Conservation (phyloP, 2,797 vertebrate species). For the Masticophis lateralis region DNA sequence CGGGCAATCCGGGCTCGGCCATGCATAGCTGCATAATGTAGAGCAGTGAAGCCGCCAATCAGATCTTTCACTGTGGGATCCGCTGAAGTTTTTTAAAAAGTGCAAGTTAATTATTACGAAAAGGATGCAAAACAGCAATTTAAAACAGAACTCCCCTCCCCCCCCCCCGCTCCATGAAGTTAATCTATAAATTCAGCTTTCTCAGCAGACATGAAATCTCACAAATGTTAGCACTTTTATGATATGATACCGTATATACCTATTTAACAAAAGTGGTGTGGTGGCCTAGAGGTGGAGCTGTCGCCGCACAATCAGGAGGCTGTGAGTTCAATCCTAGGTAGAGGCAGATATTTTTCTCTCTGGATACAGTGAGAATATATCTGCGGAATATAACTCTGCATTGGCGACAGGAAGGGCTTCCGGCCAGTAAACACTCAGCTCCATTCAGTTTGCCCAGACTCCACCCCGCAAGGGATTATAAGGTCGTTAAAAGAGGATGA, state of each 20-base stretch:
- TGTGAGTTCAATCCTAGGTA: too few relatives aligned
- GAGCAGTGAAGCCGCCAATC: slow-evolving; percentile 96
- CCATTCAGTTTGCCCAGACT: too few relatives aligned
- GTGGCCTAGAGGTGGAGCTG: too few relatives aligned
- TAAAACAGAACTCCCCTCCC: background rate
- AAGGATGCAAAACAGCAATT: background rate
- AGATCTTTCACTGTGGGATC: slow-evolving; percentile 98
- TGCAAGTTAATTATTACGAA: slow-evolving; percentile 42
- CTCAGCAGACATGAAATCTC: background rate
- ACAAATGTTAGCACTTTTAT: background rate
- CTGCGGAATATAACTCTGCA: too few relatives aligned
- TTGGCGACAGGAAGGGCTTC: too few relatives aligned
- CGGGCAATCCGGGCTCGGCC: slow-evolving; percentile 94
- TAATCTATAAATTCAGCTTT: background rate
- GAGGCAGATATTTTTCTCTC: too few relatives aligned
- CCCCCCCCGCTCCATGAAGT: accelerated
- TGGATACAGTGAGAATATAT: too few relatives aligned
- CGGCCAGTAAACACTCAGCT: too few relatives aligned
- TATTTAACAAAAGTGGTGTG: background rate
- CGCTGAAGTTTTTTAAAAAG: slow-evolving; percentile 73
- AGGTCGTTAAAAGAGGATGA: too few relatives aligned
- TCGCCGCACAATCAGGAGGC: too few relatives aligned
- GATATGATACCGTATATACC: background rate
- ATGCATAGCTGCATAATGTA: slow-evolving; percentile 98
- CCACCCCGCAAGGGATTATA: too few relatives aligned